These are phyloP conservation scores for Hypomecis atomaria DNA, from an alignment of 2,888 invertebrate species.

Conservation along the genomic window DNA sequence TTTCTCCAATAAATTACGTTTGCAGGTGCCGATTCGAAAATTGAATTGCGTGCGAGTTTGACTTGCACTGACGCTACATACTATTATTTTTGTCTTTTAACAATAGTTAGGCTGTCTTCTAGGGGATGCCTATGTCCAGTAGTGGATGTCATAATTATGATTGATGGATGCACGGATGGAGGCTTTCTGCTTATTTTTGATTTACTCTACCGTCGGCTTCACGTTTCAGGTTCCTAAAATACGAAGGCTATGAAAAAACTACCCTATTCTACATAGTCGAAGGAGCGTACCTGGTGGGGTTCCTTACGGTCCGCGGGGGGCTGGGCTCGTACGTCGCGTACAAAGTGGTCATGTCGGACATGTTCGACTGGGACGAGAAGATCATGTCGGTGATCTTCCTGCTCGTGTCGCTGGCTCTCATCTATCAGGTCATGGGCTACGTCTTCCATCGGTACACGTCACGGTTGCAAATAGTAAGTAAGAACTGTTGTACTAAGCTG, in stretches of 20 bases:
- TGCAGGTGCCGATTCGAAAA: too few relatives aligned
- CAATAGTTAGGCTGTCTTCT: too few relatives aligned
- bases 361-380: slow-evolving; percentile 73
- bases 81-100: too few relatives aligned
- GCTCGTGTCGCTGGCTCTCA: slow-evolving; percentile 71
- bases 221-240: slow-evolving; percentile 77
- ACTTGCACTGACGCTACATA: too few relatives aligned
- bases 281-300: slow-evolving; percentile 75
- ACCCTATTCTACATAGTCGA: slow-evolving; percentile 76
- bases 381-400: slow-evolving; percentile 68
- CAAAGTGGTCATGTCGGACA: slow-evolving; percentile 66
- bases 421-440: slow-evolving; percentile 75
- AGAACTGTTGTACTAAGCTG: too few relatives aligned
- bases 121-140: too few relatives aligned
- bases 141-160: too few relatives aligned
- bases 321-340: slow-evolving; percentile 80
- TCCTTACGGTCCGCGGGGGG: slow-evolving; percentile 78
- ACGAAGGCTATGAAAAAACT: slow-evolving; percentile 76
- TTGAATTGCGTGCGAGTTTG: too few relatives aligned
- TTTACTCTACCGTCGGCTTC: not conserved
- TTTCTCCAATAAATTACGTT: too few relatives aligned
- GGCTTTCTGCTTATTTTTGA: not conserved
- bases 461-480: slow-evolving; percentile 76
- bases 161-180: too few relatives aligned
- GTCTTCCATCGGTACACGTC: slow-evolving; percentile 44